Conservation (phyloP, 92 coral and sea anemone species). For the Phenganax marumi region DNA sequence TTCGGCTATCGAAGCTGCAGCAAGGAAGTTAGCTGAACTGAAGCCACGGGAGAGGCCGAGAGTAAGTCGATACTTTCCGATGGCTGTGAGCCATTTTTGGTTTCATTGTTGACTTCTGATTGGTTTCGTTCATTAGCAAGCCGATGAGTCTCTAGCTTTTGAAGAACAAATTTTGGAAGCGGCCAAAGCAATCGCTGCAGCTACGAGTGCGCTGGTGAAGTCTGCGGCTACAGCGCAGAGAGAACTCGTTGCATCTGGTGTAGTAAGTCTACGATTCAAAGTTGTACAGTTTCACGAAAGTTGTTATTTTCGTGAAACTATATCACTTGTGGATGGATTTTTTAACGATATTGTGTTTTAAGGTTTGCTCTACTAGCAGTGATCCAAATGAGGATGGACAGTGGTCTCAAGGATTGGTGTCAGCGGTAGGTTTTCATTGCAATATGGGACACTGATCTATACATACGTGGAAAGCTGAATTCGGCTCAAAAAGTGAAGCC, state of each 20-base stretch:
- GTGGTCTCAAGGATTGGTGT: constrained; percentile 99
- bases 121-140: constrained; percentile 33
- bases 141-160: constrained; percentile 80
- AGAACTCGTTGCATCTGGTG: constrained; percentile 86
- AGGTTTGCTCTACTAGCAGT: constrained; percentile 88
- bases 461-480: no score
- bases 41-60: constrained; percentile 97
- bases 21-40: constrained; percentile 94
- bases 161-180: constrained; percentile 95
- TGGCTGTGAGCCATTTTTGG: background rate
- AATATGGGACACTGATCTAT: background rate
- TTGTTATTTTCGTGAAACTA: background rate
- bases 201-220: constrained; percentile 93
- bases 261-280: constrained; percentile 55
- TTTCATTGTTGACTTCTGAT: constrained; percentile 1
- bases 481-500: no score
- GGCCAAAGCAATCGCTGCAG: constrained; percentile 95
- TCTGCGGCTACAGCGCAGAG: constrained; percentile 96
- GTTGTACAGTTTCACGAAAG: no score
- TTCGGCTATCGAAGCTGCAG: constrained; percentile 96
- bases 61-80: constrained; percentile 50
- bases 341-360: constrained; percentile 5
- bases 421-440: constrained; percentile 75
- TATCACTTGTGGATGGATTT: background rate
- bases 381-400: constrained; percentile 89